phyloP scores from a whole-genome alignment of 2,888 invertebrate genomes.

The Philonicus albiceps region DNA sequence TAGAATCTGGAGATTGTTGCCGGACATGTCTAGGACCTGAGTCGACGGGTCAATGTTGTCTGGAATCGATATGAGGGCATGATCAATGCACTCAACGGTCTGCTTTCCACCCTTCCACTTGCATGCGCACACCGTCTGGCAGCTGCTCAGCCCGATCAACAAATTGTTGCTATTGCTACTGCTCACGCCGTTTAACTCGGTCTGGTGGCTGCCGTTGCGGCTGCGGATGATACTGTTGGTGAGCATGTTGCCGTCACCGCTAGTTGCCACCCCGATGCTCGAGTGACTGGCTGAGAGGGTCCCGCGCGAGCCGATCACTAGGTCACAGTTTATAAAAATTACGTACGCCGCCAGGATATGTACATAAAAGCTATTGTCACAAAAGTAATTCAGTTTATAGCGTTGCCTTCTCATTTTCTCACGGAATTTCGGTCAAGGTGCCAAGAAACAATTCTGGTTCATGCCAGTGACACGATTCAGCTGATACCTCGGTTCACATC shows the following conservation, averaged over 20 bases:
- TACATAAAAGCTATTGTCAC: slow-evolving; percentile 13
- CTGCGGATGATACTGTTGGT: slow-evolving; percentile 42
- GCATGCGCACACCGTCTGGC: slow-evolving; percentile 83
- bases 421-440: neutral
- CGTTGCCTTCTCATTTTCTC: slow-evolving; percentile 18
- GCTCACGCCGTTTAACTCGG: slow-evolving; percentile 50
- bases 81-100: slow-evolving; percentile 88
- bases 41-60: slow-evolving; percentile 86
- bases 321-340: slow-evolving; percentile 25
- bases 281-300: neutral
- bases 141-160: slow-evolving; percentile 62
- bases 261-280: neutral
- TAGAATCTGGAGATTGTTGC: slow-evolving; percentile 84
- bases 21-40: slow-evolving; percentile 89
- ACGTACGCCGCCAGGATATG: neutral
- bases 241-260: slow-evolving; percentile 45
- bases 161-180: slow-evolving; percentile 47
- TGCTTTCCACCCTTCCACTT: slow-evolving; percentile 96
- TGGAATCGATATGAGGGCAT: slow-evolving; percentile 83
- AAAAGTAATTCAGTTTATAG: slow-evolving; percentile 14
- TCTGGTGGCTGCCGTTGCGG: slow-evolving; percentile 6
- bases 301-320: slow-evolving; percentile 2
- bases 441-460: neutral
- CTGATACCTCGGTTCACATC: neutral
- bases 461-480: neutral